Evolutionary conservation across 2,888 invertebrate genomes (phyloP).

Genomic region (Melieria crassipennis): DNA sequence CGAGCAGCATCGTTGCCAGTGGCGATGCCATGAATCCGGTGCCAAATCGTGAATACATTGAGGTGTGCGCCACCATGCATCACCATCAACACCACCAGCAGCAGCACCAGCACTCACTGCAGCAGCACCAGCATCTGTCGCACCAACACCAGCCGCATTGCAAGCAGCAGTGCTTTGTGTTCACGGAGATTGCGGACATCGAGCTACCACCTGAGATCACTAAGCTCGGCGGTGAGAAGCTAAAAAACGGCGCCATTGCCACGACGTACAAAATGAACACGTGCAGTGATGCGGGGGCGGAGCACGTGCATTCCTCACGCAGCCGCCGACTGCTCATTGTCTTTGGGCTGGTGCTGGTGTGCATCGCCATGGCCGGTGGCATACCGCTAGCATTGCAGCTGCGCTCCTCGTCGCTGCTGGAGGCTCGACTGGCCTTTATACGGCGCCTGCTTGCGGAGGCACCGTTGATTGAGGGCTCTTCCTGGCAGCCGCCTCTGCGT

Average conservation of each 20-base stretch:
- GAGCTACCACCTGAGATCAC: constrained; percentile 65
- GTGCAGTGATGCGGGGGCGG: constrained; percentile 51
- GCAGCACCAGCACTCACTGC: constrained; percentile 12
- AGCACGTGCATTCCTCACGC: constrained; percentile 52
- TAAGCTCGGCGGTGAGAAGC: constrained; percentile 61
- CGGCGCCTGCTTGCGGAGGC: constrained; percentile 68
- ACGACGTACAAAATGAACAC: constrained; percentile 60
- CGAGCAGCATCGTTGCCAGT: constrained; percentile 35
- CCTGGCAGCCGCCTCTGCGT: constrained; percentile 58
- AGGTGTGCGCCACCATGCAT: constrained; percentile 62
- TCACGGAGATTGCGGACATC: constrained; percentile 65
- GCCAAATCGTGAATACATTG: constrained; percentile 65
- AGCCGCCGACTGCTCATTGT: constrained; percentile 59
- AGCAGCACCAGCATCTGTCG: constrained; percentile 39
- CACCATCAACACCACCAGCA: constrained; percentile 49
- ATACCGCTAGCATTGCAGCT: constrained; percentile 70
- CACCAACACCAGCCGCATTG: constrained; percentile 59
- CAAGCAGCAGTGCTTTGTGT: constrained; percentile 66
- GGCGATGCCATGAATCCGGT: constrained; percentile 59
- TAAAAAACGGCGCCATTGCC: constrained; percentile 61
- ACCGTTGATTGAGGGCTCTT: constrained; percentile 70
- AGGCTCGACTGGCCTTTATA: constrained; percentile 70
- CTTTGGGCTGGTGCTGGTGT: constrained; percentile 57
- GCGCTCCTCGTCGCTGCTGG: constrained; percentile 69
- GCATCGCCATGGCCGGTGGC: constrained; percentile 64